phyloP scores from a whole-genome alignment of 1,140 invertebrate genomes.

The Drosophila erecta region DNA sequence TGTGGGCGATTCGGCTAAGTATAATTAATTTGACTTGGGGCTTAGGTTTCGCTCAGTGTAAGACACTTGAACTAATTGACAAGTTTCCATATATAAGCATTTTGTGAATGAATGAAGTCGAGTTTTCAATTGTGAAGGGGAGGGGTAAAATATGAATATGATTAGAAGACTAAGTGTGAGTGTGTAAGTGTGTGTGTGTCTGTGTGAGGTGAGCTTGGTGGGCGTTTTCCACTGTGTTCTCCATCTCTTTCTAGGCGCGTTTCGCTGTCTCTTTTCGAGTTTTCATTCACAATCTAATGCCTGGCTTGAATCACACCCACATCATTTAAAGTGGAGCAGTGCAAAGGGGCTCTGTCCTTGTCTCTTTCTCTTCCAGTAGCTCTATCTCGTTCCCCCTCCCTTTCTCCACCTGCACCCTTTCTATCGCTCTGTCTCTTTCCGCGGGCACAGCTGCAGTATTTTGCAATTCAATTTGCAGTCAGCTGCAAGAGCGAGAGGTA shows the following conservation, averaged over 20 bases:
- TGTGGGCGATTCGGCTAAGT: constrained; percentile 51
- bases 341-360: constrained; percentile 26
- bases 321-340: constrained; percentile 50
- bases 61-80: constrained; percentile 78
- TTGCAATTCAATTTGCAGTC: constrained; percentile 81
- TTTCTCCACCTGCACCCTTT: constrained; percentile 28
- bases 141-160: constrained; percentile 61
- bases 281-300: constrained; percentile 57
- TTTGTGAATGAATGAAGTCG: constrained; percentile 73
- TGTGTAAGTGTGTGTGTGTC: constrained; percentile 15
- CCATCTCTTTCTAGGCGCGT: constrained; percentile 17
- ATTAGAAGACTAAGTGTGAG: constrained; percentile 65
- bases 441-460: constrained; percentile 65
- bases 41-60: constrained; percentile 71
- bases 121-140: neutral
- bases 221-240: constrained; percentile 42
- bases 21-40: constrained; percentile 71
- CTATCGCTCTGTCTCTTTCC: constrained; percentile 8
- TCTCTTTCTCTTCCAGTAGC: constrained; percentile 1
- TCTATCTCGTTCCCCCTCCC: constrained; percentile 11
- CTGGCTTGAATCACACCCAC: constrained; percentile 50
- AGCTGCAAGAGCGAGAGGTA: constrained; percentile 21
- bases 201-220: constrained; percentile 47
- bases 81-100: constrained; percentile 78
- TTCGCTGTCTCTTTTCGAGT: constrained; percentile 20